Evolutionary conservation across 2,113 vertebrate genomes (phyloP).

Genomic region (Menidia beryllina): DNA sequence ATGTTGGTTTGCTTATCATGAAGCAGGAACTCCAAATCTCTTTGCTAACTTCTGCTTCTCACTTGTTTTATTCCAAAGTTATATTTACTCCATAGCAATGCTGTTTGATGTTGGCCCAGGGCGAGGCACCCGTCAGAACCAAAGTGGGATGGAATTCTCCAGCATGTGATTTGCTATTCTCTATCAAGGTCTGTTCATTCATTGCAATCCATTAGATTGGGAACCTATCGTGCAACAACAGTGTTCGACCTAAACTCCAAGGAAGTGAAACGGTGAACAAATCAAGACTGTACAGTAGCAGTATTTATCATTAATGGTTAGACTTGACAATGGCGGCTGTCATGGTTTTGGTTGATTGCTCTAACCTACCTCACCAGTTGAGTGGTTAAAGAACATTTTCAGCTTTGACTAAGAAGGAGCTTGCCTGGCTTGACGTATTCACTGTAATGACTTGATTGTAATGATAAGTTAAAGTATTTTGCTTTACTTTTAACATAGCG

Average conservation of each 20-base stretch:
- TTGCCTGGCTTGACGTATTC: background rate
- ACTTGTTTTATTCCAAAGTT: slow-evolving; percentile 67
- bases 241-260: slow-evolving; percentile 32
- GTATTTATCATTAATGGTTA: slow-evolving; percentile 22
- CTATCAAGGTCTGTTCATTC: slow-evolving; percentile 59
- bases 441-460: slow-evolving; percentile 32
- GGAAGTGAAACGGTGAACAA: slow-evolving; percentile 15
- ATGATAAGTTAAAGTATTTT: slow-evolving; percentile 40
- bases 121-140: slow-evolving; percentile 61
- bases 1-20: slow-evolving; percentile 35
- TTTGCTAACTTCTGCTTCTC: slow-evolving; percentile 53
- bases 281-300: slow-evolving; percentile 1
- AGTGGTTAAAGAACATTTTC: slow-evolving; percentile 17
- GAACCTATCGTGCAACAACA: slow-evolving; percentile 12
- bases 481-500: background rate
- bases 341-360: background rate
- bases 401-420: slow-evolving; percentile 4
- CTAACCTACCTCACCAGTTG: background rate
- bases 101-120: slow-evolving; percentile 74
- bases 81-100: slow-evolving; percentile 59
- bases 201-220: slow-evolving; percentile 33
- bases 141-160: slow-evolving; percentile 64
- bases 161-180: slow-evolving; percentile 72
- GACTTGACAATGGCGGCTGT: slow-evolving; percentile 4
- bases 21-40: slow-evolving; percentile 54